Conservation (phyloP, 2,113 vertebrate genomes). For the Marcusenius ussheri region DNA sequence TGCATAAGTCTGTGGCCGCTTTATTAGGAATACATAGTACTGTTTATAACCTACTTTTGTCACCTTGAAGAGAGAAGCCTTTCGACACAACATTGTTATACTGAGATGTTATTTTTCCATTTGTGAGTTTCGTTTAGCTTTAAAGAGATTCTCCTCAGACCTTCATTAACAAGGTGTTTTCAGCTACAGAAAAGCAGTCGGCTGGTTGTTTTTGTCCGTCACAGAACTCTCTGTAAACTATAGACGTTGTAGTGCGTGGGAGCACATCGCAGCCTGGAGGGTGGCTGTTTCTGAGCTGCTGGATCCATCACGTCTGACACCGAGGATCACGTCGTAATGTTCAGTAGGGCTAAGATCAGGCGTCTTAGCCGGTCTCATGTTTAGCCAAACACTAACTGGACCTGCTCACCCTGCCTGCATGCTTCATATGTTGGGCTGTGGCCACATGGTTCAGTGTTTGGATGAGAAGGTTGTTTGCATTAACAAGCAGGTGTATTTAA, state of each 20-base stretch:
- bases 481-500: not conserved
- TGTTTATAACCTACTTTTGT: not conserved
- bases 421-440: not conserved
- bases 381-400: not conserved
- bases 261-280: not conserved
- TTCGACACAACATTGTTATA: not conserved
- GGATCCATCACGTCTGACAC: not conserved
- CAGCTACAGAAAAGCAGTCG: not conserved
- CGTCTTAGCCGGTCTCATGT: not conserved
- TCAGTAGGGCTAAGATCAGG: not conserved
- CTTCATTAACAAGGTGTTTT: not conserved
- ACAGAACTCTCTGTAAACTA: not conserved
- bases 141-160: not conserved
- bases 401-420: not conserved
- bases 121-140: not conserved
- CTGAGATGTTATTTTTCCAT: not conserved
- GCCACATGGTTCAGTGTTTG: not conserved
- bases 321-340: not conserved
- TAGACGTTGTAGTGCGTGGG: not conserved
- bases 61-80: not conserved
- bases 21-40: not conserved
- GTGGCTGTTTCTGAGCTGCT: not conserved
- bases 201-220: not conserved
- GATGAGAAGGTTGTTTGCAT: not conserved
- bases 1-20: not conserved